Evolutionary conservation across 1,140 invertebrate genomes (phyloP).

Genomic region (Adelges cooleyi): DNA sequence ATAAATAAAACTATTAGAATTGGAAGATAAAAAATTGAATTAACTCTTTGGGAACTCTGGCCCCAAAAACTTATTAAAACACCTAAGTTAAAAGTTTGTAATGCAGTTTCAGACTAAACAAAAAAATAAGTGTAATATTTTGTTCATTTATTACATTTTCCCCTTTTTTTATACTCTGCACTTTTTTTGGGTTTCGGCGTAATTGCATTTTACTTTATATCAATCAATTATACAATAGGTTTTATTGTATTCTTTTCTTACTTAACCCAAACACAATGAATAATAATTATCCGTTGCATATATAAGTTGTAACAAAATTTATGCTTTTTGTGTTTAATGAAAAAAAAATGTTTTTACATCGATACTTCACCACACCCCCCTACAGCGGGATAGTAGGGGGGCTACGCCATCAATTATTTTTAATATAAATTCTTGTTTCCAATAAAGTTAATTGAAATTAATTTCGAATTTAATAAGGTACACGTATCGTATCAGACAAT

Average conservation of each 20-base stretch:
- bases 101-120: conserved; percentile 22
- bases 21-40: conserved; percentile 16
- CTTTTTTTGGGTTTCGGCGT: conserved; percentile 6
- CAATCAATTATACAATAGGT: too few species aligned
- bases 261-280: too few species aligned
- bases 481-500: too few species aligned
- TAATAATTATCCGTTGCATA: background rate
- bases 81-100: conserved; percentile 20
- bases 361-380: too few species aligned
- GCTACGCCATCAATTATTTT: too few species aligned
- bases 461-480: too few species aligned
- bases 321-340: too few species aligned
- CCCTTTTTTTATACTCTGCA: background rate
- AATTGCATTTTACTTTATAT: conserved; percentile 5
- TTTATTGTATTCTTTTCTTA: too few species aligned
- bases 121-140: conserved; percentile 3
- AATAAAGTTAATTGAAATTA: too few species aligned
- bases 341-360: too few species aligned
- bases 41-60: background rate
- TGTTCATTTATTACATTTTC: background rate
- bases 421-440: too few species aligned
- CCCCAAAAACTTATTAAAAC: background rate
- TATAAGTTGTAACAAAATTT: background rate
- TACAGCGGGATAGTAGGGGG: too few species aligned
- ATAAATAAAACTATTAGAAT: conserved; percentile 24